Evolutionary conservation across 2,888 invertebrate species (phyloP), one percentile per base, ranked within the genome.

Genomic region (Siphlonurus alternatus): DNA sequence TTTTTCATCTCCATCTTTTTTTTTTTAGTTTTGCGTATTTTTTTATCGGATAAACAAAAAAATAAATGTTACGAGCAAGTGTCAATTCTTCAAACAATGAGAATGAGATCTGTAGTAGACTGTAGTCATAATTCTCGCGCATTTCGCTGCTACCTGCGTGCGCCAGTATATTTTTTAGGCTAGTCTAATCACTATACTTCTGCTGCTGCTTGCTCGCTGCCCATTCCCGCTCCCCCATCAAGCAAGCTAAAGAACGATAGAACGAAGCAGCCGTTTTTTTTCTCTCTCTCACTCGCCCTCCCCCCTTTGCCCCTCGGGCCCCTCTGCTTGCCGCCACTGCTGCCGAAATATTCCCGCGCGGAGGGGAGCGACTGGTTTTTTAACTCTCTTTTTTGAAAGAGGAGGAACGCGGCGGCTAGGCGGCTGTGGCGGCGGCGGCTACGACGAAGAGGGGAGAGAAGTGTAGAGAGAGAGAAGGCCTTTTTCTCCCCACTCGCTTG

Each of bases 361-460:
- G 61, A 59, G 22, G 59, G 59, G 22, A 22, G 22, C 25, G 24
- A 65, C 65, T 61, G 61, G 65, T 65, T 65, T 65, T 65, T 65
- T 64, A 63, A 63, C 59, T 63, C 63, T 65, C 66, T 65, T 59
- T 59, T 63, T 23, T 15, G 25, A 59, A 25, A 23, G 59, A 25
- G 63, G 15, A 20, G 59, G 54, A 23, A 22, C 25, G 59, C 38
- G 63, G 59, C 59, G 63, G 59, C 59, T 63, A 63, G 63, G 63
- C 25, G 25, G 59, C 15, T 53, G 51, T 19, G 53, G 53, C 23
- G 23, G 22, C n/a, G 1, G 22, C n/a, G 60, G n/a, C 15, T 25
- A 38, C 15, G 53, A 20, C 38, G 23, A 38, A 22, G 63, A n/a
- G 38, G 22, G 59, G 59, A 22, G 38, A 38, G 38, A 3, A 38